A percentile compares a stretch with the other conserved stretches of the same genome.
These are phyloP conservation scores for Aythya fuligula DNA, from an alignment of 2,797 vertebrate genomes.

Conservation along the genomic window DNA sequence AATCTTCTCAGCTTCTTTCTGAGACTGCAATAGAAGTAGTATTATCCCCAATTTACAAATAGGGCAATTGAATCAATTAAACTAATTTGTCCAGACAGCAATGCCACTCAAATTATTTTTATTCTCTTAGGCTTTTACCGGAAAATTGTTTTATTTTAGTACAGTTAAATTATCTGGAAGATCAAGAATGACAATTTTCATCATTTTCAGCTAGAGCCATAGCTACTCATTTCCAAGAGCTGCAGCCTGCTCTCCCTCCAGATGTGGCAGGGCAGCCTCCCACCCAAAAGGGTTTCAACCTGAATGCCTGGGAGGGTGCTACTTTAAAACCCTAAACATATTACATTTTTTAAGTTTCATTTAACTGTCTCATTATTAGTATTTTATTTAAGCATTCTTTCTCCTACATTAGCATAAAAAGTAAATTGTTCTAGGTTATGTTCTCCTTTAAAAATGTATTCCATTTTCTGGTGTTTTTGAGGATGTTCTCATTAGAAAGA, in stretches of 20 bases:
- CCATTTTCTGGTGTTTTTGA: neutral
- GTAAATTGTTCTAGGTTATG: neutral
- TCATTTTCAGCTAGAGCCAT: neutral
- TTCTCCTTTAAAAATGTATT: neutral
- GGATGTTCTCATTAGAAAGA: neutral
- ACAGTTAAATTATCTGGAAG: neutral
- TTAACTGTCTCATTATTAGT: neutral
- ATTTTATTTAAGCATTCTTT: neutral
- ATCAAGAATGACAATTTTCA: neutral
- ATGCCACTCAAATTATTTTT: neutral
- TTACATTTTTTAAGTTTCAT: neutral
- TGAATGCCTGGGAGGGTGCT: neutral
- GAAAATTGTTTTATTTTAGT: neutral
- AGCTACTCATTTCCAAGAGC: neutral
- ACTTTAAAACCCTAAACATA: neutral
- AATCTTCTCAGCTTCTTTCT: slow-evolving; percentile 8
- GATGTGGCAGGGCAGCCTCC: neutral
- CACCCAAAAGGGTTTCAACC: neutral
- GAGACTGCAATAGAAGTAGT: neutral
- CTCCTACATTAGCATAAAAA: neutral
- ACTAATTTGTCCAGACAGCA: slow-evolving; percentile 9
- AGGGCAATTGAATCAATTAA: neutral
- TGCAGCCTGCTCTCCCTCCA: neutral
- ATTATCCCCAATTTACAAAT: slow-evolving; percentile 14
- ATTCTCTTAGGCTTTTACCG: neutral